These are phyloP conservation scores for Drosophila gunungcola DNA, from an alignment of 1,140 invertebrate species.

Conservation along the genomic window DNA sequence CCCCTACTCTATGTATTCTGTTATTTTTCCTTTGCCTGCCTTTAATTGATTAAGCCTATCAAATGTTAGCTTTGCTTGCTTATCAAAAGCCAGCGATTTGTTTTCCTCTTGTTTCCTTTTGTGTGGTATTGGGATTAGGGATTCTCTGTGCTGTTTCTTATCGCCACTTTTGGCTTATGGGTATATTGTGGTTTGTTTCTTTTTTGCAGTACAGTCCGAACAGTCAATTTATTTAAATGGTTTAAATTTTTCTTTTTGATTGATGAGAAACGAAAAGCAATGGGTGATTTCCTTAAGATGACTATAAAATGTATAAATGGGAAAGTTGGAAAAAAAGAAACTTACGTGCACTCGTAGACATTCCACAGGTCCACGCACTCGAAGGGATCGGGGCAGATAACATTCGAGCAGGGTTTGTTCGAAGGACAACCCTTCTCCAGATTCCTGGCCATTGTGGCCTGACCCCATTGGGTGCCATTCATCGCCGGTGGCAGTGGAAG, in stretches of 20 bases:
- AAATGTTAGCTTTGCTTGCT: constrained; percentile 50
- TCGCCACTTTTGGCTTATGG: constrained; percentile 14
- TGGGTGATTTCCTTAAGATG: constrained; percentile 32
- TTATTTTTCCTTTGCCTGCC: constrained; percentile 26
- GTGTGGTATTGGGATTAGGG: constrained; percentile 31
- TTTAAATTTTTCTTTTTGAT: constrained; percentile 37
- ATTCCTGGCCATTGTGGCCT: constrained; percentile 96
- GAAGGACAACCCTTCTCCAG: constrained; percentile 95
- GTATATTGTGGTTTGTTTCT: constrained; percentile 4
- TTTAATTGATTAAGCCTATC: constrained; percentile 80
- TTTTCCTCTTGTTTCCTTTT: constrained; percentile 26
- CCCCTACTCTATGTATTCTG: constrained; percentile 18
- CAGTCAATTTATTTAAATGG: constrained; percentile 42
- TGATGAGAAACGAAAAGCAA: constrained; percentile 69
- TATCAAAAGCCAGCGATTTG: constrained; percentile 33
- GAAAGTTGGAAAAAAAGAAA: constrained; percentile 58
- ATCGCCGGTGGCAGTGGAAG: constrained; percentile 95
- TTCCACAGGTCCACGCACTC: constrained; percentile 98
- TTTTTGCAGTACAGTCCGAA: constrained; percentile 46
- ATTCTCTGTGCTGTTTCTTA: constrained; percentile 9
- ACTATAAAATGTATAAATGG: not conserved
- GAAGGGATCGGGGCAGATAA: constrained; percentile 96
- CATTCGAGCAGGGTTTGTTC: constrained; percentile 96
- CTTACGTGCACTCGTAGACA: constrained; percentile 98
- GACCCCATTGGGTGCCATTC: constrained; percentile 97